These are phyloP conservation scores for Dufourea novaeangliae DNA, from an alignment of 1,140 invertebrate genomes.

Conservation along the genomic window DNA sequence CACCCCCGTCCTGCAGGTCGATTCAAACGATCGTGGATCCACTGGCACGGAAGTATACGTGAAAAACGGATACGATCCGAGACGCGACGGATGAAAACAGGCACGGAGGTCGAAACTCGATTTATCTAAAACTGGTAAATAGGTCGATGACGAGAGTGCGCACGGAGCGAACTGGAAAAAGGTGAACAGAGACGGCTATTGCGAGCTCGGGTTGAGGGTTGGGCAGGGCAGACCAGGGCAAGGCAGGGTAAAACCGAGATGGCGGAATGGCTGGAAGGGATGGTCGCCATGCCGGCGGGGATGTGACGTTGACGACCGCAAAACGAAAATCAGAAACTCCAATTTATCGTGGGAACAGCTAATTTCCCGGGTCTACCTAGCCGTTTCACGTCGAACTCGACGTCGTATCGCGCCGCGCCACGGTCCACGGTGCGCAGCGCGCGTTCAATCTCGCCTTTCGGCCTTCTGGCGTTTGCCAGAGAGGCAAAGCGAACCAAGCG, in stretches of 20 bases:
- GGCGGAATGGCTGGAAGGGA: slow-evolving; percentile 1
- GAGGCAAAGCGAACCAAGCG: background rate
- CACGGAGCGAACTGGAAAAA: background rate
- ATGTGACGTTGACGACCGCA: slow-evolving; percentile 70
- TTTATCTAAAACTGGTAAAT: slow-evolving; percentile 72
- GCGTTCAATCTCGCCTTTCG: background rate
- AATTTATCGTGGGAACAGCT: slow-evolving; percentile 70
- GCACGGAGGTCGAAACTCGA: slow-evolving; percentile 60
- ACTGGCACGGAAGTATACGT: background rate
- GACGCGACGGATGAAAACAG: slow-evolving; percentile 11
- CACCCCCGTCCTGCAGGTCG: background rate
- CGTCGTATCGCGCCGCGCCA: too few relatives aligned
- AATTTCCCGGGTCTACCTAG: slow-evolving; percentile 61
- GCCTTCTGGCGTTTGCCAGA: too few relatives aligned
- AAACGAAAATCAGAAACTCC: slow-evolving; percentile 71
- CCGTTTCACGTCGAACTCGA: background rate
- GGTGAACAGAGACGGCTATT: too few relatives aligned
- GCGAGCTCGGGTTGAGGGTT: too few relatives aligned
- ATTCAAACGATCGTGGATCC: slow-evolving; percentile 8
- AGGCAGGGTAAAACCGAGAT: background rate
- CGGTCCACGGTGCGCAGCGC: background rate
- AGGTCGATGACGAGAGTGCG: slow-evolving; percentile 50
- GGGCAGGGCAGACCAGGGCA: background rate
- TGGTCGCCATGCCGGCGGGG: slow-evolving; percentile 55
- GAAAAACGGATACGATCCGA: slow-evolving; percentile 26